Percentiles rank a stretch among this genome's conserved stretches.
Conservation (phyloP, 2,888 invertebrate species). For the Lordiphosa andalusiaca region DNA sequence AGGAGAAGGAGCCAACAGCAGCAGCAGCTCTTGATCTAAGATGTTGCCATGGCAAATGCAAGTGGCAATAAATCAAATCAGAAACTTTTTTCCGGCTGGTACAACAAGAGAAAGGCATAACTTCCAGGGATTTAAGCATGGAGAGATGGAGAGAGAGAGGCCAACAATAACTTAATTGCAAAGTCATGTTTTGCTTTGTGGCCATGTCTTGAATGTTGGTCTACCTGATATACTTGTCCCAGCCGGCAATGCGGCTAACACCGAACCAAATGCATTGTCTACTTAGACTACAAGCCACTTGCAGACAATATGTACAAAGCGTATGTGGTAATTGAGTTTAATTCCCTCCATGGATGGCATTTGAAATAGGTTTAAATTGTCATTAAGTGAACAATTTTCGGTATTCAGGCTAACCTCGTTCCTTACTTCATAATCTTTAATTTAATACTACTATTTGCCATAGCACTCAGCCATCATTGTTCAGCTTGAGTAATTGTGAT, state of each 20-base stretch:
- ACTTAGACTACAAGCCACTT: neutral
- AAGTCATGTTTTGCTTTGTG: conserved; percentile 72
- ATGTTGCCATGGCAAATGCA: conserved; percentile 47
- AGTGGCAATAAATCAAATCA: conserved; percentile 63
- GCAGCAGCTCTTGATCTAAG: conserved; percentile 51
- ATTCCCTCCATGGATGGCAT: too few relatives aligned
- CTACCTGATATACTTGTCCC: conserved; percentile 52
- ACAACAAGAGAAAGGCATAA: conserved; percentile 10
- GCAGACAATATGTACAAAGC: too few relatives aligned
- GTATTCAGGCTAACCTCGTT: too few relatives aligned
- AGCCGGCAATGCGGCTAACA: conserved; percentile 21
- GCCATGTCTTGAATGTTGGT: conserved; percentile 36
- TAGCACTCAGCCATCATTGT: neutral
- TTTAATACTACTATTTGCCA: neutral
- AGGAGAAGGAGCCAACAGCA: neutral
- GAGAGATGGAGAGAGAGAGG: conserved; percentile 12
- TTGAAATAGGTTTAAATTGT: too few relatives aligned
- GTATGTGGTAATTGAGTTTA: too few relatives aligned
- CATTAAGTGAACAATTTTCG: too few relatives aligned
- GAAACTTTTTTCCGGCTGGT: conserved; percentile 39
- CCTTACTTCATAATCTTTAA: too few relatives aligned
- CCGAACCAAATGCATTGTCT: conserved; percentile 2
- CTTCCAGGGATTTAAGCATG: conserved; percentile 11
- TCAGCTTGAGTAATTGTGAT: conserved; percentile 3
- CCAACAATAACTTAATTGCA: conserved; percentile 76